Evolutionary conservation across 1,140 invertebrate genomes (phyloP).

Genomic region (Lordiphosa collinella): DNA sequence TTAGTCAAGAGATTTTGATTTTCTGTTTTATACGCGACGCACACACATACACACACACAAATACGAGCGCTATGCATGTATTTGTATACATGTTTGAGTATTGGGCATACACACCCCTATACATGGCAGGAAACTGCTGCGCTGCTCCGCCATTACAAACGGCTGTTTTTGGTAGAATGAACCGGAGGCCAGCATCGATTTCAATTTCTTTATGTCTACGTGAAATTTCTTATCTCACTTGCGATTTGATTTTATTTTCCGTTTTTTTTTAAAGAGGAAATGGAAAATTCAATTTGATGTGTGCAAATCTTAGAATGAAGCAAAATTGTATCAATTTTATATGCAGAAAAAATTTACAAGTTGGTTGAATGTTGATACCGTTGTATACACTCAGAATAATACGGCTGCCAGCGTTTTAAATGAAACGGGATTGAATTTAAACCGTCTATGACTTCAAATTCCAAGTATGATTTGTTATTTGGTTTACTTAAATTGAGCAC

Average conservation of each 20-base stretch:
- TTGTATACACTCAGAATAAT: too few relatives aligned
- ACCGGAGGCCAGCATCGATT: conserved; percentile 36
- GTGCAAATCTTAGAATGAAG: too few relatives aligned
- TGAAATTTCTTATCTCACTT: conserved; percentile 41
- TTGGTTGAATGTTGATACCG: too few relatives aligned
- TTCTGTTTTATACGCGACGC: conserved; percentile 74
- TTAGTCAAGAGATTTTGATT: conserved; percentile 80
- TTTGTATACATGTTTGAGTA: conserved; percentile 16
- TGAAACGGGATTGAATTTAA: too few relatives aligned
- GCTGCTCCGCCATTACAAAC: conserved; percentile 48
- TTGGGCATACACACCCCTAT: conserved; percentile 53
- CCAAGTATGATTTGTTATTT: too few relatives aligned
- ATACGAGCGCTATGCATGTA: conserved; percentile 38
- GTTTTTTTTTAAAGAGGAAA: neutral
- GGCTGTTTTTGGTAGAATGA: conserved; percentile 6
- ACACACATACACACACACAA: conserved; percentile 46
- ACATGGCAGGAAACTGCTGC: conserved; percentile 15
- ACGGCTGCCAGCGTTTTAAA: too few relatives aligned
- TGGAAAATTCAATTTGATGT: too few relatives aligned
- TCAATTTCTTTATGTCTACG: conserved; percentile 43
- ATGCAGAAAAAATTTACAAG: too few relatives aligned
- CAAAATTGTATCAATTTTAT: too few relatives aligned
- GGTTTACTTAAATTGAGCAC: too few relatives aligned
- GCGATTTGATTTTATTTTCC: conserved; percentile 30
- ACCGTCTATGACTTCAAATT: too few relatives aligned